Percentiles rank a stretch among this genome's conserved stretches.
Conservation (phyloP, 2,797 vertebrate genomes). For the Pangasius larnaudii region DNA sequence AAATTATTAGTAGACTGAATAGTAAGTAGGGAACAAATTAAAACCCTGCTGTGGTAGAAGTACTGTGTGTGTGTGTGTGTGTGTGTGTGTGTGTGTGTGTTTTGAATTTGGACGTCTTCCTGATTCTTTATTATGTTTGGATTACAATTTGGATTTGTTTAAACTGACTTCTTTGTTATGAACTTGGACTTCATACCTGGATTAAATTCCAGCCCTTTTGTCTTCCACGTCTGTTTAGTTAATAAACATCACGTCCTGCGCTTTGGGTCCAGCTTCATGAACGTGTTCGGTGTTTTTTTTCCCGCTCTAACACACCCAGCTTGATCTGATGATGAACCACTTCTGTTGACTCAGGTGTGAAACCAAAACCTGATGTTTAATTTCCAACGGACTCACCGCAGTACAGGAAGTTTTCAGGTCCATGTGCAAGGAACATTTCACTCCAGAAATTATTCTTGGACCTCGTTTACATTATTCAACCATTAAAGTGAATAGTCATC, state of each 20-base stretch:
- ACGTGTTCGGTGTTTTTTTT: neutral
- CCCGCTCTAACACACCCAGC: neutral
- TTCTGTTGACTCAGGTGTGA: slow-evolving; percentile 22
- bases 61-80: neutral
- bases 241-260: neutral
- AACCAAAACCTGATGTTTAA: neutral
- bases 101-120: neutral
- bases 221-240: neutral
- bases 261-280: neutral
- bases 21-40: neutral
- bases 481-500: neutral
- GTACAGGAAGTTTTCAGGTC: neutral
- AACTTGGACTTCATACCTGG: neutral
- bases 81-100: neutral
- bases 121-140: neutral
- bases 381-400: neutral
- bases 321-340: neutral
- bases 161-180: neutral
- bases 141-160: neutral
- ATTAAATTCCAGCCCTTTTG: neutral
- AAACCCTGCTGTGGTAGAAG: neutral
- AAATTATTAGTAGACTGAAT: no score
- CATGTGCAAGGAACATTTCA: neutral
- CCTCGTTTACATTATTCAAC: neutral
- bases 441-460: neutral